These are phyloP conservation scores for Mustela nigripes DNA, from an alignment of 2,113 vertebrate genomes.

Conservation along the genomic window DNA sequence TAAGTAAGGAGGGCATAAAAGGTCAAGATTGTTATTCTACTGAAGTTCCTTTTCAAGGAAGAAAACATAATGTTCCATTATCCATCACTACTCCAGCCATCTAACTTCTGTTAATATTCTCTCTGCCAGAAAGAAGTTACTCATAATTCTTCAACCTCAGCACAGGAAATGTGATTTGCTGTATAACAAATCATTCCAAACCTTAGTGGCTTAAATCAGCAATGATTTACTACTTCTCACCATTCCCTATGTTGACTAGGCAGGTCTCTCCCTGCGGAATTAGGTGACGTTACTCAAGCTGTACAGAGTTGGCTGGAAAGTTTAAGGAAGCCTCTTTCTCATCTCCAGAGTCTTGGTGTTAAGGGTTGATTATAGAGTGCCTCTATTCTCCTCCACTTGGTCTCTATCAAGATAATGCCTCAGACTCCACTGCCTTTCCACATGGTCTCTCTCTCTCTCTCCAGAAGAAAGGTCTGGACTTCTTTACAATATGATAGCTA, in stretches of 20 bases:
- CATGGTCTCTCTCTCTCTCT: neutral
- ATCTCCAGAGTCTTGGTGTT: neutral
- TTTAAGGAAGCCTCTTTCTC: neutral
- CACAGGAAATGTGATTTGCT: neutral
- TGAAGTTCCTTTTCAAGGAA: conserved; percentile 22
- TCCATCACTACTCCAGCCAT: neutral
- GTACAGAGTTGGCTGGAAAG: neutral
- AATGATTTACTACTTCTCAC: neutral
- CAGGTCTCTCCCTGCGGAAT: neutral
- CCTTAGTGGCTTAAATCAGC: neutral
- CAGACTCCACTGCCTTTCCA: neutral
- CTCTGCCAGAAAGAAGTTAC: neutral
- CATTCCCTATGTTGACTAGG: neutral
- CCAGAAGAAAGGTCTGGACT: neutral
- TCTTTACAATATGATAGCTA: neutral
- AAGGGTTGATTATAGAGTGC: rapidly evolving
- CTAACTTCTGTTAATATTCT: neutral
- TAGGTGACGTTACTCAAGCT: neutral
- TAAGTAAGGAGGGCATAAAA: neutral
- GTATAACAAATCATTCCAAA: neutral
- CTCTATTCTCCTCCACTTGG: neutral
- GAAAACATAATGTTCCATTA: neutral
- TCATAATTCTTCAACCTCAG: neutral
- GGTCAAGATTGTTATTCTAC: neutral
- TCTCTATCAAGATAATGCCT: neutral